A percentile compares a stretch with the other conserved stretches of the same genome.
Evolutionary conservation across 2,797 vertebrate genomes (phyloP).

Genomic region (Tinamus major): DNA sequence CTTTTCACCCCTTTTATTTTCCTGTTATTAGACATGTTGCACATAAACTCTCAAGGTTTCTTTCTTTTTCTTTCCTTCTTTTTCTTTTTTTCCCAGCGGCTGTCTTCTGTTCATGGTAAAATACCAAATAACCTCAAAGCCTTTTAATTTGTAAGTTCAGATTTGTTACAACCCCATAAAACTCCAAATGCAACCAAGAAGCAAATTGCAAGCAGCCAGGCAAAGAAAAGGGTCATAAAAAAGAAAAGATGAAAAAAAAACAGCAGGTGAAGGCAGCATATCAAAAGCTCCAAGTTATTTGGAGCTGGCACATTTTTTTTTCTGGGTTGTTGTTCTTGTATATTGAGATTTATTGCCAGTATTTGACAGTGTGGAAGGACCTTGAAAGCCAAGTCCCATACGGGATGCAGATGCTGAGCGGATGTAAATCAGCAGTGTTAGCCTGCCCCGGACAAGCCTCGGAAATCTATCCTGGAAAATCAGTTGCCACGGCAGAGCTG

Average conservation of each 20-base stretch:
- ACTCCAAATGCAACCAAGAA: constrained; percentile 65
- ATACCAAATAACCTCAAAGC: constrained; percentile 71
- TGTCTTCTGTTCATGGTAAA: constrained; percentile 71
- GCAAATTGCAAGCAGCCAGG: constrained; percentile 62
- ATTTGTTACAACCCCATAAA: constrained; percentile 70
- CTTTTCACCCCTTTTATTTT: constrained; percentile 66
- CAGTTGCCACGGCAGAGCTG: constrained; percentile 59
- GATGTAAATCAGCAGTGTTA: constrained; percentile 63
- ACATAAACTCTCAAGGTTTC: constrained; percentile 36
- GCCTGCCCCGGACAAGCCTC: constrained; percentile 33
- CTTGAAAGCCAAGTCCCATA: constrained; percentile 55
- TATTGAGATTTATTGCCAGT: constrained; percentile 68
- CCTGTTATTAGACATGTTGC: constrained; percentile 66
- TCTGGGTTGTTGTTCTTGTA: constrained; percentile 48
- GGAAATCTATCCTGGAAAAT: constrained; percentile 60
- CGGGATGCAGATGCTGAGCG: constrained; percentile 46
- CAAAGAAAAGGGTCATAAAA: constrained; percentile 59
- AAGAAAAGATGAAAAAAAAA: neutral
- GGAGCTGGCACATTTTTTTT: constrained; percentile 49
- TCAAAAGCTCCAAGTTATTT: constrained; percentile 61
- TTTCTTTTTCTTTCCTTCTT: neutral
- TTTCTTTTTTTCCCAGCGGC: neutral
- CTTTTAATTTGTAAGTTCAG: constrained; percentile 75
- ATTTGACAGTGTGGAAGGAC: constrained; percentile 52
- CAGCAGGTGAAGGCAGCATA: constrained; percentile 63